These are phyloP conservation scores for Eumaeus atala DNA, from an alignment of 1,140 invertebrate genomes.

Conservation along the genomic window DNA sequence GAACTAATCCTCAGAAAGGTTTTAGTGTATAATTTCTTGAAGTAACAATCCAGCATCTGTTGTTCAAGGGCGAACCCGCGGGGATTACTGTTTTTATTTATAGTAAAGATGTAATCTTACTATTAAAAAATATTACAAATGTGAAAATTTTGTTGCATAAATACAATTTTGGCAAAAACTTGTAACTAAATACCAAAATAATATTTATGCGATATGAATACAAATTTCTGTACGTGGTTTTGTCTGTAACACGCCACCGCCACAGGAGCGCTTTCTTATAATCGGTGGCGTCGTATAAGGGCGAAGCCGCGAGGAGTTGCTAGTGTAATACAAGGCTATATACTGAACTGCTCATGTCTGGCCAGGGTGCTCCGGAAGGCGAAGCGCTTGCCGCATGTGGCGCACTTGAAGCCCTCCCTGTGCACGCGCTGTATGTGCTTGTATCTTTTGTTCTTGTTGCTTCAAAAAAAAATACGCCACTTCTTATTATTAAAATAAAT, in stretches of 20 bases:
- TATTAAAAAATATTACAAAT: too few species aligned
- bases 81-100: too few species aligned
- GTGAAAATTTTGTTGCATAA: neutral
- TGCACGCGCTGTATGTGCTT: conserved; percentile 33
- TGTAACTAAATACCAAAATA: neutral
- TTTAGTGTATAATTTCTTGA: too few species aligned
- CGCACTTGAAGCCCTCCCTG: conserved; percentile 30
- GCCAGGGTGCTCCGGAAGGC: conserved; percentile 10
- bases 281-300: neutral
- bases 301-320: neutral
- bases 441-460: conserved; percentile 32
- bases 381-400: conserved; percentile 27
- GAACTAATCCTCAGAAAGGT: too few species aligned
- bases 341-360: conserved; percentile 14
- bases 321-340: neutral
- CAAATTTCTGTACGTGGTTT: too few species aligned
- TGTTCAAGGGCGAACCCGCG: too few species aligned
- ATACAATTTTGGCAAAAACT: neutral
- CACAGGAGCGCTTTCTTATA: too few species aligned
- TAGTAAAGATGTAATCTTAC: too few species aligned
- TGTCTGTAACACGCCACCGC: too few species aligned
- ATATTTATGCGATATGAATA: too few species aligned
- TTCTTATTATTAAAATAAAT: too few species aligned
- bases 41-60: too few species aligned
- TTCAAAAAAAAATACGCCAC: conserved; percentile 14